phyloP scores from a whole-genome alignment of 1,140 invertebrate species.

The Drosophila teissieri region DNA sequence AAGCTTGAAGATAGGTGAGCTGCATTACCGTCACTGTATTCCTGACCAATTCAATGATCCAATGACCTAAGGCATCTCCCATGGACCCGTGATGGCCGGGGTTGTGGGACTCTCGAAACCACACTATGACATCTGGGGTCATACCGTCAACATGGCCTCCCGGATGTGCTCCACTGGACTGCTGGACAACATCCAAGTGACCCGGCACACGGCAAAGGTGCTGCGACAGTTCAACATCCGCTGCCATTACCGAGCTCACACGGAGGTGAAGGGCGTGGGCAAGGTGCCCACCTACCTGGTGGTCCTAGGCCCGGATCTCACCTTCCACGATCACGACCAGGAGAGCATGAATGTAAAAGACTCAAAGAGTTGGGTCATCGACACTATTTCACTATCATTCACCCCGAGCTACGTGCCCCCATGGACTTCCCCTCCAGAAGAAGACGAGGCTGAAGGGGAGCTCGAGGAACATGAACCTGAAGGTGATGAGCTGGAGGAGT shows the following conservation, averaged over 20 bases:
- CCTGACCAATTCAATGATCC: not conserved
- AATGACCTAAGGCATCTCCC: conserved; percentile 87
- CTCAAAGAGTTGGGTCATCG: not conserved
- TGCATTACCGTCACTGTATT: too few relatives aligned
- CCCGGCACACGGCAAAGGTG: conserved; percentile 89
- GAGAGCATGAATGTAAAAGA: not conserved
- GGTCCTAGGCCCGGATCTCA: conserved; percentile 86
- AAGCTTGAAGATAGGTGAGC: conserved; percentile 41
- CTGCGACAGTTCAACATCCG: conserved; percentile 88
- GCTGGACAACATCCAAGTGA: conserved; percentile 90
- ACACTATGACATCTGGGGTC: conserved; percentile 93
- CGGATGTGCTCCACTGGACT: conserved; percentile 93
- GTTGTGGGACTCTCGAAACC: conserved; percentile 95
- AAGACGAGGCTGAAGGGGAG: not conserved
- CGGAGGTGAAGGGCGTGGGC: conserved; percentile 90
- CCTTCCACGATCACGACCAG: conserved; percentile 72
- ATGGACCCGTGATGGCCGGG: conserved; percentile 93
- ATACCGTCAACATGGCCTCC: conserved; percentile 96
- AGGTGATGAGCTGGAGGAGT: not conserved
- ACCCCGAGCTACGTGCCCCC: not conserved
- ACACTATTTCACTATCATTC: not conserved
- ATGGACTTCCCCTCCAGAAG: not conserved
- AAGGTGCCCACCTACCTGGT: conserved; percentile 90
- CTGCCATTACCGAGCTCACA: conserved; percentile 88
- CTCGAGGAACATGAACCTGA: not conserved